Evolutionary conservation across 2,797 vertebrate genomes (phyloP), one percentile per base, ranked within the genome.

Genomic region (Phalloptychus januarius): DNA sequence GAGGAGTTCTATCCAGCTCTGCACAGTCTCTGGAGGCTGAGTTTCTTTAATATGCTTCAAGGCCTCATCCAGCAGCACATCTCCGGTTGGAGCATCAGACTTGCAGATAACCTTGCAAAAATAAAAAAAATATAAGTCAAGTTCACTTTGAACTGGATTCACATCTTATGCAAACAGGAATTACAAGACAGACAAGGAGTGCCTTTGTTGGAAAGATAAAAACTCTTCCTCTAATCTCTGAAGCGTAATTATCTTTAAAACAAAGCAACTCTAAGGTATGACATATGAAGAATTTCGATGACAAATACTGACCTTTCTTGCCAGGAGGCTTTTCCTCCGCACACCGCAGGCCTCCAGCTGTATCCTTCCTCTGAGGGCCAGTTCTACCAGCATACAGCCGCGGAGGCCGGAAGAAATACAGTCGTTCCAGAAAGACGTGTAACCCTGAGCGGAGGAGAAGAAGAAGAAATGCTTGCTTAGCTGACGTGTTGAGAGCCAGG

Each of bases 351-450:
- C 95, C 93, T 99, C 98, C 79, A 99, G 91, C 74, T 98, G 96
- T 80, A 99, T 91, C 79, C 98, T 95, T 67, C 98, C 98, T 83
- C 97, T 93, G 82, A 99, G 93, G 20, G 97, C 97, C 95, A 99
- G 92, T 89, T 99, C 98, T 0, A 99, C 98, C 84, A 99, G 92
- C 98, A 99, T 99, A 82, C 98, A 99, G 48, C 98, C 98, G 48
- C 98, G 97, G 71, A 99, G 95, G 5, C 98, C 98, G 12, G 98
- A 99, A 5, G 98, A 99, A 93, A 99, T 99, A 92, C 98, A 99
- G 87, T 99, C 98, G 83, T 99, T 99, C 98, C 98, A 99, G 94
- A 99, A 99, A 0, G 98, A 99, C 42, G 98, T 99, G 93, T 99
- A 99, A 77, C 98, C 98, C 98, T 99, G 88, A 2, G 52, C 33